Percentiles rank a stretch among this genome's conserved stretches.
Evolutionary conservation across 2,113 vertebrate genomes (phyloP).

Genomic region (Bothrops jararaca): DNA sequence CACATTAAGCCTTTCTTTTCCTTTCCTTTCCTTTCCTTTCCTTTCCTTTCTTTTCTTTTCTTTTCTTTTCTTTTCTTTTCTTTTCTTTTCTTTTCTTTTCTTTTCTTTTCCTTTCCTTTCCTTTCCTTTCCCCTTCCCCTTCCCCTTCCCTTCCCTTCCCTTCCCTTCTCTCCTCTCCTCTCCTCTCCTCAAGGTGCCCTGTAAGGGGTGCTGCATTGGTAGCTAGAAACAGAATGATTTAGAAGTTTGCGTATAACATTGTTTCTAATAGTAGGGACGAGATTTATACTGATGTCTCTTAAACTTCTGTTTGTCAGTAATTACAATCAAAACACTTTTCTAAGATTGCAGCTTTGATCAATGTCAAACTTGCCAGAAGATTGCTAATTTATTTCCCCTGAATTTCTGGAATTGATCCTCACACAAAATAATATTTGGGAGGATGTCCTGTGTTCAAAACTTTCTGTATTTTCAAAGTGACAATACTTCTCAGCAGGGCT

Average conservation of each 20-base stretch:
- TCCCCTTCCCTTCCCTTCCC: too few relatives aligned
- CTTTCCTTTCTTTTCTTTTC: background rate
- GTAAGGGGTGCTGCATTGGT: background rate
- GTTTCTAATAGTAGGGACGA: slow-evolving; percentile 13
- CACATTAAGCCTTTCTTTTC: background rate
- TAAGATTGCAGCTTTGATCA: background rate
- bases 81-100: too few relatives aligned
- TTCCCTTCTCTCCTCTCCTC: background rate
- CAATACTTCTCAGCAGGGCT: background rate
- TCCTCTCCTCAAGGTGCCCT: background rate
- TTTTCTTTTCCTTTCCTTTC: too few relatives aligned
- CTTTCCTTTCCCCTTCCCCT: accelerated
- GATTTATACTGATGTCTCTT: background rate
- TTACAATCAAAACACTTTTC: slow-evolving; percentile 8
- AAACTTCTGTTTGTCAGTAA: background rate
- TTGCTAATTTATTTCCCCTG: background rate
- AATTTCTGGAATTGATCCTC: background rate
- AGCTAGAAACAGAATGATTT: slow-evolving; percentile 13
- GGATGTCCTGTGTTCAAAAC: slow-evolving; percentile 12
- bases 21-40: background rate
- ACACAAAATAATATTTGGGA: background rate
- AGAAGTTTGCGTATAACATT: background rate
- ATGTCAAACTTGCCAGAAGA: background rate
- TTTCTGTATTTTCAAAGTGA: background rate
- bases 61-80: too few relatives aligned